Base-by-base conservation (phyloP, 1,140 invertebrate species). In the Amphibalanus amphitrite region DNA sequence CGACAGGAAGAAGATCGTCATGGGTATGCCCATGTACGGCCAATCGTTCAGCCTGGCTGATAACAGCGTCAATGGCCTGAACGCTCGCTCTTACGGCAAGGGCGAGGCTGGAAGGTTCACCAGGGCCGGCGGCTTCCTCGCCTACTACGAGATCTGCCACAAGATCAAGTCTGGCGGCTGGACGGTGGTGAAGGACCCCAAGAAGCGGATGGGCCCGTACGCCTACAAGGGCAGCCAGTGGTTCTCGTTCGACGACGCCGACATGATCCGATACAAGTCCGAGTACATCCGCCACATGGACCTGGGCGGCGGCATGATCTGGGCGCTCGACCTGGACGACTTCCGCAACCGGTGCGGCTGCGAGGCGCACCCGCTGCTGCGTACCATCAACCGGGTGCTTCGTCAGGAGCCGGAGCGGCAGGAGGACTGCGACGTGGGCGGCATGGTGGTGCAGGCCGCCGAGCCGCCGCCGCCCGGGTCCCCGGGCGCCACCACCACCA, bases 291-390 rank as follows among this genome's bases (percentile, higher is more conserved):
- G 75, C 30, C 69, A 74, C 23, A 75, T 77, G 71, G 73, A 71
- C 25, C 71, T 75, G 0, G 92, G 87, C 8, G 92, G 92, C 38
- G 87, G 86, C 26, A 93, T 94, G 91, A 85, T 92, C 4, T 95
- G 92, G 92, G 89, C 92, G 0, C 79, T 94, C 0, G 91, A 95
- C 82, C 83, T 93, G 70, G 92, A 95, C 77, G 92, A 95, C 79
- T 91, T 90, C 75, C 83, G 82, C 47, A 88, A 89, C 77, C 83
- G 80, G 79, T 86, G 82, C 73, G 75, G 75, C 69, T 77, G 87
- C 70, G 79, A 78, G 69, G 84, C 86, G 8, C 90, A 88, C 79
- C 91, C 91, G 0, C 79, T 95, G 47, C 79, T 94, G 0, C 85
- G 85, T 72, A 92, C 89, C 0, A 88, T 91, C 74, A 90, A 90